Evolutionary conservation across 2,797 vertebrate genomes (phyloP).

Genomic region (Scleropages formosus): DNA sequence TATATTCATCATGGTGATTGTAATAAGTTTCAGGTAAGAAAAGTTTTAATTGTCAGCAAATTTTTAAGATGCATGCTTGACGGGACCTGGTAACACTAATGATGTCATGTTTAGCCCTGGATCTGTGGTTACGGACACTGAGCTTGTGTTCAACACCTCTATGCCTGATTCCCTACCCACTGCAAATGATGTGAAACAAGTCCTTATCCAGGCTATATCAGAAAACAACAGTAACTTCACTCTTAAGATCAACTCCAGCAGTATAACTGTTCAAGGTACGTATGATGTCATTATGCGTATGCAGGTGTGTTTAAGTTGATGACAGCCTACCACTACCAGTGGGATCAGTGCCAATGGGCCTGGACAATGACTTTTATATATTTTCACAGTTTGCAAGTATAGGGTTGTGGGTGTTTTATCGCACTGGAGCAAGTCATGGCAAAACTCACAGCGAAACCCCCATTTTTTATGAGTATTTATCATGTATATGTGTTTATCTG

Average conservation of each 20-base stretch:
- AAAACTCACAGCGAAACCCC: no score
- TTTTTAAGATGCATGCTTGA: background rate
- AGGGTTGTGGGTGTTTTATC: no score
- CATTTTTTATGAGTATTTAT: no score
- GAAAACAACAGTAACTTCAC: background rate
- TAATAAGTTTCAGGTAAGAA: constrained; percentile 14
- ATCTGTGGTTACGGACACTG: background rate
- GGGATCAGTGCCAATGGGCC: no score
- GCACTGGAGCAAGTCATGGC: no score
- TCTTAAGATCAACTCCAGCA: background rate
- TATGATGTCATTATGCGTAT: no score
- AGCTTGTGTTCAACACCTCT: background rate
- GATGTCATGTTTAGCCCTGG: background rate
- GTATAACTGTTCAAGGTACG: background rate
- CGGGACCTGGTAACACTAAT: background rate
- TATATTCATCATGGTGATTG: background rate
- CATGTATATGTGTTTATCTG: no score
- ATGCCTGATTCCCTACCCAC: background rate
- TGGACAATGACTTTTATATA: no score
- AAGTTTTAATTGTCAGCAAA: background rate
- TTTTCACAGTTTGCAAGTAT: no score
- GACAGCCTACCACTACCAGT: no score
- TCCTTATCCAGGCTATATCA: background rate
- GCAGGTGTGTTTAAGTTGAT: no score
- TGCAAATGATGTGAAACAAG: background rate